Base-by-base conservation (phyloP, 2,113 vertebrate genomes). In the Psettodes erumei region DNA sequence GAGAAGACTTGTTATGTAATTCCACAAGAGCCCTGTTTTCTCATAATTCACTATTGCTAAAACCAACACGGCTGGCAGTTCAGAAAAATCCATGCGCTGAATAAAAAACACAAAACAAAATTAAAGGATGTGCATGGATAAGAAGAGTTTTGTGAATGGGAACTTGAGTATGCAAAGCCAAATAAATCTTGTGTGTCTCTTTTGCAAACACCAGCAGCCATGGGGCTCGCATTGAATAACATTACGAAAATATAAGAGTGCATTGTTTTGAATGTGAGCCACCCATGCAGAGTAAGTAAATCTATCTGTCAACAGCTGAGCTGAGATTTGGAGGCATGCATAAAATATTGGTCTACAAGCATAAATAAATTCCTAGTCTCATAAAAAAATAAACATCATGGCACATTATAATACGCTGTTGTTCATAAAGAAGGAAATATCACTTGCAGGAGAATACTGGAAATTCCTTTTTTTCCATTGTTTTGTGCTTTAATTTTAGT, bases 1-100 rank as follows among this genome's bases (percentile, higher is more conserved):
- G 61, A 85, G 71, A 89, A 77, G 74, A 72, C 69, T 79, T 73
- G 71, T 91, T 92, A 87, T 87, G 76, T 83, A 86, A 90, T 89
- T 91, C 75, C 64, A 83, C 79, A 75, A 83, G 61, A 85, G 64
- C 27, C 50, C 35, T 75, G 33, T 75, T 28, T 85, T 79, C 76
- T 64, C 58, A 72, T 73, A 25, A 47, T 55, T 69, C 67, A 47
- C 73, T 68, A n/a, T 32, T 64, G 61, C 65, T 62, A 71, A 75
- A 64, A 51, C 71, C 63, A 74, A 55, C 45, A 70, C 1, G 23
- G 60, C 75, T 38, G 21, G 13, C 37, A 5, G 68, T 64, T 71
- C 30, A 79, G 11, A 81, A 48, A 61, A 71, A 58, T 48, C 54
- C 45, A 23, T 6, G 27, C 12, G 5, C 54, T 70, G 50, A 75